Evolutionary conservation across 2,113 vertebrate genomes (phyloP), one percentile per base, ranked within the genome.

Genomic region (Melanerpes aurifrons): DNA sequence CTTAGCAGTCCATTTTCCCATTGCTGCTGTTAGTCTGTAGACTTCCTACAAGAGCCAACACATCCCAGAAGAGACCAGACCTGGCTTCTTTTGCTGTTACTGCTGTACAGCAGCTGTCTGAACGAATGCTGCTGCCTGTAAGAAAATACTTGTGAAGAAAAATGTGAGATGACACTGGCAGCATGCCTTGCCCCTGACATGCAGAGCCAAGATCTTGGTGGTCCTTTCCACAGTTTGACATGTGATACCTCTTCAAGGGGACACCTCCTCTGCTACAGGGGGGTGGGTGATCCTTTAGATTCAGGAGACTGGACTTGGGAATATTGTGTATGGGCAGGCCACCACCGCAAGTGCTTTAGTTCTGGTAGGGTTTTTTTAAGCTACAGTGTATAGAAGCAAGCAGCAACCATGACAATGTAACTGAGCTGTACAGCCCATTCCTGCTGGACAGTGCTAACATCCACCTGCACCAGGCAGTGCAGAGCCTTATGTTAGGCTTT

Each of bases 331-430:
- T 2, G 0, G 26, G 35, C 37, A 24, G 24, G 37, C 32, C 45
- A 61, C 62, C 53, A 45, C n/a, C 31, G 24, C 1, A 16, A 40
- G 31, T 25, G 19, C 10, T 1, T 25, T 18, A 40, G 6, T 43
- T 81, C 57, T 53, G 66, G 48, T 13, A 69, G 67, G 48, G 68
- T 59, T 68, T 40, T 68, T 74, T 81, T 71, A 78, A 82, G 24
- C 53, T 31, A 6, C 15, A 7, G 24, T 14, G 26, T 63, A 76
- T 5, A 88, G 76, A 56, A 25, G 48, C 66, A 75, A 66, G 43
- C 47, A 71, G 24, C 61, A 63, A 7, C 24, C 0, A 0, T 7
- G 15, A 56, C 35, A 74, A 58, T 0, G 0, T 28, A 83, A 48
- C 40, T 70, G 11, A 6, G 37, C 72, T 75, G 28, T 2, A 3